These are phyloP conservation scores for Schizotus pectinicornis DNA, from an alignment of 2,888 invertebrate genomes.

Conservation along the genomic window DNA sequence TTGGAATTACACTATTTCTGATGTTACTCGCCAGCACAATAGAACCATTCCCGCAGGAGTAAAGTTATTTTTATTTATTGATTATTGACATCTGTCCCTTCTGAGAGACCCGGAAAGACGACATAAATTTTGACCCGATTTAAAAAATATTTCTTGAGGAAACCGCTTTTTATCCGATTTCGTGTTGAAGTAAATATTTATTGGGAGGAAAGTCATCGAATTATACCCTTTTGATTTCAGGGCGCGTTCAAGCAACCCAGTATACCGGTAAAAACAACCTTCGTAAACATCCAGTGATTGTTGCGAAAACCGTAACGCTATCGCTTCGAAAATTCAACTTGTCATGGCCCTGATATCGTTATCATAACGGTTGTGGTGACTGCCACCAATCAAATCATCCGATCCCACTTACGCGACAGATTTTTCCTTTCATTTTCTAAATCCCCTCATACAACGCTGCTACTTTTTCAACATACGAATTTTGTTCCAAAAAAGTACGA, in stretches of 20 bases:
- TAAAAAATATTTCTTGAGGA: neutral
- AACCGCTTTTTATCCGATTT: neutral
- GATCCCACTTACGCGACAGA: neutral
- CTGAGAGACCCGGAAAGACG: neutral
- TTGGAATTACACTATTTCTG: neutral
- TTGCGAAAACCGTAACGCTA: neutral
- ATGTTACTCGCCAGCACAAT: neutral
- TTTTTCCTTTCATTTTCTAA: neutral
- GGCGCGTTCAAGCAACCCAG: neutral
- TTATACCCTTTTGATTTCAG: neutral
- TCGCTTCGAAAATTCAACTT: constrained; percentile 5
- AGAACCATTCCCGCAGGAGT: neutral
- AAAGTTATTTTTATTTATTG: constrained; percentile 12
- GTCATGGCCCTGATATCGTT: constrained; percentile 17
- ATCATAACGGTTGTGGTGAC: constrained; percentile 13
- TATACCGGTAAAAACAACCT: neutral
- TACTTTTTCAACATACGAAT: no score
- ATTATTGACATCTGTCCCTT: neutral
- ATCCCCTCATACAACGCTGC: neutral
- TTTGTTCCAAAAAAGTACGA: no score
- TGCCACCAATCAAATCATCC: neutral
- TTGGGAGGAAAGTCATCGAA: neutral
- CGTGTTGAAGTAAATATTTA: neutral
- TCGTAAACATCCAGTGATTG: neutral
- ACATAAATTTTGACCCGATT: neutral